Percentiles rank a stretch among this genome's conserved stretches.
Conservation (phyloP, 23 tunicate genomes). For the Ciona savignyi region DNA sequence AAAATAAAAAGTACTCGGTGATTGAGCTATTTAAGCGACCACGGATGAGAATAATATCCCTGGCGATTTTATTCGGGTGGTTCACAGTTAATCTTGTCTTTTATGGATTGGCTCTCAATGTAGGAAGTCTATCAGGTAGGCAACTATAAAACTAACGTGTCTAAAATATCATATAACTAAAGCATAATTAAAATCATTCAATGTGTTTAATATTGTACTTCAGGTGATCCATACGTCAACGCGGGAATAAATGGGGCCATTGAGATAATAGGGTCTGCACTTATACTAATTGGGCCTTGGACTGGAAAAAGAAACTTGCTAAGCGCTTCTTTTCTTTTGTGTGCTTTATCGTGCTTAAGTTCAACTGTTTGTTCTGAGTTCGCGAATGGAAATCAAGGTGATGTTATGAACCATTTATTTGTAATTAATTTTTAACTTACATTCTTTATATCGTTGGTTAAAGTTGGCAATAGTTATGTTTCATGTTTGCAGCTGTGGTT, state of each 20-base stretch:
- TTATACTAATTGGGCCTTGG: conserved; percentile 16
- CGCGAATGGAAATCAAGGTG: conserved; percentile 27
- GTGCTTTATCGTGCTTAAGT: conserved; percentile 24
- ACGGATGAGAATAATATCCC: conserved; percentile 36
- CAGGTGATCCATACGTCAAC: conserved; percentile 64
- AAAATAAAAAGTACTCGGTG: conserved; percentile 21
- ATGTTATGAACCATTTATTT: too few relatives aligned
- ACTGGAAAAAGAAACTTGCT: conserved; percentile 8
- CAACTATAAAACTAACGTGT: too few relatives aligned
- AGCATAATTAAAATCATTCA: too few relatives aligned
- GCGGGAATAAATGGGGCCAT: conserved; percentile 38
- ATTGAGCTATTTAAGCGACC: conserved; percentile 35
- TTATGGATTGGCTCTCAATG: conserved; percentile 65
- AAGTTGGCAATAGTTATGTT: too few relatives aligned
- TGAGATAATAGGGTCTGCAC: conserved; percentile 20
- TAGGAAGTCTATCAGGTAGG: conserved; percentile 45
- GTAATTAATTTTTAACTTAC: too few relatives aligned
- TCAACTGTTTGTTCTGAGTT: conserved; percentile 37
- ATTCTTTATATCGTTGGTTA: too few relatives aligned
- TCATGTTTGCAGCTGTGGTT: conserved; percentile 4
- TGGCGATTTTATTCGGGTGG: conserved; percentile 36
- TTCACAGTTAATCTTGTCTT: conserved; percentile 47
- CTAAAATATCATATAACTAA: too few relatives aligned
- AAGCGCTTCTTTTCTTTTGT: conserved; percentile 5
- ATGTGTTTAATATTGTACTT: too few relatives aligned